These are phyloP conservation scores for Menidia menidia DNA, from an alignment of 2,797 vertebrate species.

Conservation along the genomic window DNA sequence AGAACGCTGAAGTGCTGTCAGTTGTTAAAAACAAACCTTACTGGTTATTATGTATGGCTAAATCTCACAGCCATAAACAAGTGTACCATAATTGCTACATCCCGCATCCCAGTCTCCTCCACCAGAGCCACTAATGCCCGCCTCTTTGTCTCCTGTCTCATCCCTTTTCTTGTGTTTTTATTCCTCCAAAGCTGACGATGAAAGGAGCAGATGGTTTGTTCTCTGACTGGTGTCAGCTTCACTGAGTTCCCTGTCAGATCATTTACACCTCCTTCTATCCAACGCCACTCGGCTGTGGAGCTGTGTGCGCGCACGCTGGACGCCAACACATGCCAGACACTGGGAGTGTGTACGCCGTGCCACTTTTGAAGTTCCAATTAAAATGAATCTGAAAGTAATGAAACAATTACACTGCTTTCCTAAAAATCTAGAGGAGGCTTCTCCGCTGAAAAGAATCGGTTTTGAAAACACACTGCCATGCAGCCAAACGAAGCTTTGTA, in stretches of 20 bases:
- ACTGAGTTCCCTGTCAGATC: slow-evolving; percentile 83
- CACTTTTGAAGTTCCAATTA: slow-evolving; percentile 76
- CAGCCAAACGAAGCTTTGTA: slow-evolving; percentile 66
- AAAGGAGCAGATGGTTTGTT: slow-evolving; percentile 86
- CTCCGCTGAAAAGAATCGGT: slow-evolving; percentile 62
- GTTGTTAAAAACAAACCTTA: slow-evolving; percentile 41
- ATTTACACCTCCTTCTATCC: slow-evolving; percentile 83
- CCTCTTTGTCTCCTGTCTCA: slow-evolving; percentile 20
- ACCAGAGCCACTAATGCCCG: slow-evolving; percentile 40
- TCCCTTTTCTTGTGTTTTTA: slow-evolving; percentile 60
- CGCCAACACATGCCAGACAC: slow-evolving; percentile 72
- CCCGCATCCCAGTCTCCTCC: slow-evolving; percentile 48
- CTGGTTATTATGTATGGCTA: slow-evolving; percentile 35
- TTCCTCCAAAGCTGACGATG: slow-evolving; percentile 72
- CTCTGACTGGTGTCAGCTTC: slow-evolving; percentile 81
- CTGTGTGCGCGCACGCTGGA: slow-evolving; percentile 63
- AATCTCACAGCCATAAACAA: slow-evolving; percentile 68
- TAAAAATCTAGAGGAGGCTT: slow-evolving; percentile 55
- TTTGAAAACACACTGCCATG: slow-evolving; percentile 56
- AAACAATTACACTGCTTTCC: slow-evolving; percentile 69
- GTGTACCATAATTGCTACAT: slow-evolving; percentile 65
- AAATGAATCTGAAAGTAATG: slow-evolving; percentile 70
- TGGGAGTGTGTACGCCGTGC: slow-evolving; percentile 71
- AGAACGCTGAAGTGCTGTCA: slow-evolving; percentile 25
- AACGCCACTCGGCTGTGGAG: slow-evolving; percentile 73